Evolutionary conservation across 2,113 vertebrate genomes (phyloP).

Genomic region (Hippocampus zosterae): DNA sequence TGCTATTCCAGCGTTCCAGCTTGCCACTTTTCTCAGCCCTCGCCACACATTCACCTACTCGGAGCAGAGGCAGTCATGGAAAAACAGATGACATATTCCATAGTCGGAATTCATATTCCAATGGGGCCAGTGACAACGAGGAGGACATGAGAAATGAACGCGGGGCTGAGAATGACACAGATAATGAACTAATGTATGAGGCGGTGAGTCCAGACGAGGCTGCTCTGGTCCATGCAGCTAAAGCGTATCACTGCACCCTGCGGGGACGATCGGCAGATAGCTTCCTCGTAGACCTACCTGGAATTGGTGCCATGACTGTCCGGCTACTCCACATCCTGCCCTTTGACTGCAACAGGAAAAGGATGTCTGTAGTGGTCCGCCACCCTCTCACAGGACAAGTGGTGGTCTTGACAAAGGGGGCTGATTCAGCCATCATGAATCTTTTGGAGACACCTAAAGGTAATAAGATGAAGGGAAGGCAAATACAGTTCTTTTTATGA

Average conservation of each 20-base stretch:
- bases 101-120: not conserved
- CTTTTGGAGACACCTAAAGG: constrained; percentile 58
- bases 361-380: constrained; percentile 91
- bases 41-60: constrained; percentile 57
- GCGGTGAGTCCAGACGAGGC: constrained; percentile 93
- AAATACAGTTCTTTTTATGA: not conserved
- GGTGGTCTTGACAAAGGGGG: constrained; percentile 90
- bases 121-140: not conserved
- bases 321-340: constrained; percentile 85
- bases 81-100: constrained; percentile 45
- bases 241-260: constrained; percentile 82
- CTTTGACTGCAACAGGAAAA: constrained; percentile 86
- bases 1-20: constrained; percentile 82
- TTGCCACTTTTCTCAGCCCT: constrained; percentile 70
- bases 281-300: constrained; percentile 79
- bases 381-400: constrained; percentile 83
- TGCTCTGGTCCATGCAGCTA: constrained; percentile 84
- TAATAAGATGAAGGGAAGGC: constrained; percentile 31
- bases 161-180: constrained; percentile 73
- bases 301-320: constrained; percentile 76
- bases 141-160: constrained; percentile 46
- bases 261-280: constrained; percentile 80
- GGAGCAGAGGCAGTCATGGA: constrained; percentile 59
- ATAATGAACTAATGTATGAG: constrained; percentile 81
- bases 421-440: constrained; percentile 87